Percentiles rank a stretch among this genome's conserved stretches.
phyloP scores from a whole-genome alignment of 2,888 invertebrate species.

The Chouioia cunea region DNA sequence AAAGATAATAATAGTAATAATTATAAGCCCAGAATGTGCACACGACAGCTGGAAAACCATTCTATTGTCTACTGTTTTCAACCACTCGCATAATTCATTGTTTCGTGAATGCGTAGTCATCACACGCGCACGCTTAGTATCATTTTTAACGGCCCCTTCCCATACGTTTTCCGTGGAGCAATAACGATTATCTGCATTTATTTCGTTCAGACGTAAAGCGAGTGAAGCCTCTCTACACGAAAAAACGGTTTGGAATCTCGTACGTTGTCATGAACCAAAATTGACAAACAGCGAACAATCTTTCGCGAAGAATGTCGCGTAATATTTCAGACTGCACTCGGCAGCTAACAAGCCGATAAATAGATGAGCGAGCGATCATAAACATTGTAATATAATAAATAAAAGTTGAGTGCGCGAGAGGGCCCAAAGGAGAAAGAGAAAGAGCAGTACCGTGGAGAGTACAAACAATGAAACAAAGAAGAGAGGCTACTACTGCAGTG shows the following conservation, averaged over 20 bases:
- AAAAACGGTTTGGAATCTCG: too few species aligned
- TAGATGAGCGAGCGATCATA: slow-evolving; percentile 29
- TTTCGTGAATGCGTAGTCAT: too few species aligned
- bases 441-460: background rate
- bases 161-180: background rate
- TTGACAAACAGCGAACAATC: background rate
- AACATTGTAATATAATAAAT: slow-evolving; percentile 45
- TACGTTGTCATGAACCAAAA: too few species aligned
- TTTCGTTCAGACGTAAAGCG: too few species aligned
- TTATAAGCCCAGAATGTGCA: background rate
- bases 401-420: background rate
- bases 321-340: slow-evolving; percentile 31
- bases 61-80: slow-evolving; percentile 40
- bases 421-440: background rate
- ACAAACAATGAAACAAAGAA: slow-evolving; percentile 47
- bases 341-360: slow-evolving; percentile 35
- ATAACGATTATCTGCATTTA: background rate
- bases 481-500: slow-evolving; percentile 38
- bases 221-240: too few species aligned
- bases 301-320: slow-evolving; percentile 8
- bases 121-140: too few species aligned
- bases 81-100: slow-evolving; percentile 30
- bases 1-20: slow-evolving; percentile 4
- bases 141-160: too few species aligned
- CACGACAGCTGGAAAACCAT: slow-evolving; percentile 32